These are phyloP conservation scores for Ctenodactylus gundi DNA, from an alignment of 2,113 vertebrate genomes.

Conservation along the genomic window DNA sequence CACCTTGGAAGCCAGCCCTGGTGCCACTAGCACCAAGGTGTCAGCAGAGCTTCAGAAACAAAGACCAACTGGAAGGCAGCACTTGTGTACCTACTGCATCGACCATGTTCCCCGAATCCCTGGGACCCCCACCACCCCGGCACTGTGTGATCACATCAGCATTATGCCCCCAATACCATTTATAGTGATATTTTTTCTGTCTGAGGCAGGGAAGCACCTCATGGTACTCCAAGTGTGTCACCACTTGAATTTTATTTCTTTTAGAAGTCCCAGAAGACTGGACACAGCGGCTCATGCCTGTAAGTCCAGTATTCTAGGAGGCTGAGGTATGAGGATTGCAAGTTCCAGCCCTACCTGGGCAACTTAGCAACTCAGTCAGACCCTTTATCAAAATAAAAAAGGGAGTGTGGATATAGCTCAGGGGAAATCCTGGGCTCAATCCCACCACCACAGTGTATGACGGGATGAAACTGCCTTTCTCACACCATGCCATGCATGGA, in stretches of 20 bases:
- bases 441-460: too few species aligned
- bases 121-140: fast-evolving
- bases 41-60: fast-evolving
- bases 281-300: background rate
- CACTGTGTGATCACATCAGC: background rate
- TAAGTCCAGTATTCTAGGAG: background rate
- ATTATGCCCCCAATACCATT: background rate
- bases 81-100: too few species aligned
- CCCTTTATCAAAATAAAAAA: too few species aligned
- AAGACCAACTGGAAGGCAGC: background rate
- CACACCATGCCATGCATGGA: fast-evolving
- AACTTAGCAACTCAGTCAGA: too few species aligned
- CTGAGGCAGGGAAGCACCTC: background rate
- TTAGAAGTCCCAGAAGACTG: background rate
- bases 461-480: background rate
- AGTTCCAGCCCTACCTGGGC: background rate
- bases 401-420: too few species aligned
- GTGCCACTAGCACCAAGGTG: fast-evolving
- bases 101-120: fast-evolving
- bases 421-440: too few species aligned
- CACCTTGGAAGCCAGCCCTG: background rate
- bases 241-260: background rate
- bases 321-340: background rate
- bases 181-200: background rate
- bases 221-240: background rate